These are phyloP conservation scores for Busseola fusca DNA, from an alignment of 2,888 invertebrate species.

Conservation along the genomic window DNA sequence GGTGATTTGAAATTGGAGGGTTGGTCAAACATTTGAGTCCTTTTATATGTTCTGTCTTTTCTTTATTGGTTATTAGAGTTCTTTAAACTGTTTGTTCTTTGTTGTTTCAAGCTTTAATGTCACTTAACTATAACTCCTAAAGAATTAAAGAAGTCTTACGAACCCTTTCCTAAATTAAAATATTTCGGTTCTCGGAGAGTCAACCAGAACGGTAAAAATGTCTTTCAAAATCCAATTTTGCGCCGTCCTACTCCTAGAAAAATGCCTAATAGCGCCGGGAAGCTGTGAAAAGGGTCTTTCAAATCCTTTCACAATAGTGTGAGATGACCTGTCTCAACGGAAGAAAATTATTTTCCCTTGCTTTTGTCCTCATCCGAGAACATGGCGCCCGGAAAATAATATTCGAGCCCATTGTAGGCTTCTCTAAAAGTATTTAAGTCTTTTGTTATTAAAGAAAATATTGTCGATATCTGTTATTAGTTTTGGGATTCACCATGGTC, in stretches of 20 bases:
- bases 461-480: constrained; percentile 28
- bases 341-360: constrained; percentile 84
- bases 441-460: constrained; percentile 43
- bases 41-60: constrained; percentile 8
- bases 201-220: constrained; percentile 15
- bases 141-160: background rate
- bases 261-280: constrained; percentile 74
- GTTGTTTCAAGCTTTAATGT: background rate
- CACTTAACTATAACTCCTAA: too few relatives aligned
- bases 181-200: background rate
- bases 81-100: background rate
- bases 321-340: constrained; percentile 76
- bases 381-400: constrained; percentile 75
- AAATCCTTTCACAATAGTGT: constrained; percentile 85
- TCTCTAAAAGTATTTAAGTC: constrained; percentile 37
- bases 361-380: constrained; percentile 78
- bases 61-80: background rate
- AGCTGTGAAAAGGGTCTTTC: constrained; percentile 76
- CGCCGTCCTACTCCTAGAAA: constrained; percentile 49
- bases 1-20: constrained; percentile 43
- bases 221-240: constrained; percentile 47
- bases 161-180: background rate
- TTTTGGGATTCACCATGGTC: constrained; percentile 48
- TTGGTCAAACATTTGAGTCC: constrained; percentile 14
- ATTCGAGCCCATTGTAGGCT: constrained; percentile 67